A percentile compares a stretch with the other conserved stretches of the same genome.
Conservation (phyloP, 2,113 vertebrate species). For the Chloroceryle aenea region DNA sequence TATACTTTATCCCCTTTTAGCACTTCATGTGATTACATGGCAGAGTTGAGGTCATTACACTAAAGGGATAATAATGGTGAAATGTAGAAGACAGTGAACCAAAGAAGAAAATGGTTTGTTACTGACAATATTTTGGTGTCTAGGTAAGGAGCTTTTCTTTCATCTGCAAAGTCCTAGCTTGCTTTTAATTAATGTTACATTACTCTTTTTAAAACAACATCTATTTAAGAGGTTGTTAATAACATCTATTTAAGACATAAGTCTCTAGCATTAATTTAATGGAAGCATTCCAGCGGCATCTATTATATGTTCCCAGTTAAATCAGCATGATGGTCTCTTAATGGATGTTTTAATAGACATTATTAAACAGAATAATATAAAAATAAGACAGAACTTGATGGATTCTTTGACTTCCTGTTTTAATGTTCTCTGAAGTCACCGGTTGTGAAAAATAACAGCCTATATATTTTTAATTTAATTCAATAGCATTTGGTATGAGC, state of each 20-base stretch:
- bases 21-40: neutral
- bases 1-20: neutral
- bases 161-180: slow-evolving; percentile 9
- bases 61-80: neutral
- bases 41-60: neutral
- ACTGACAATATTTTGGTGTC: neutral
- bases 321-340: slow-evolving; percentile 76
- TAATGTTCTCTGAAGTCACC: slow-evolving; percentile 39
- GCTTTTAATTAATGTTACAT: slow-evolving; percentile 68
- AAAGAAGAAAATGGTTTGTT: neutral
- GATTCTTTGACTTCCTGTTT: slow-evolving; percentile 56
- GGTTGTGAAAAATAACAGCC: slow-evolving; percentile 57
- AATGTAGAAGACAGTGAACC: neutral
- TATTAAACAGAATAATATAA: slow-evolving; percentile 71
- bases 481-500: slow-evolving; percentile 3
- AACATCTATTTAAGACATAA: slow-evolving; percentile 58
- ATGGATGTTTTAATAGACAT: slow-evolving; percentile 76
- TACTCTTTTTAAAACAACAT: slow-evolving; percentile 51
- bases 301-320: slow-evolving; percentile 72
- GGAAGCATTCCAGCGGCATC: slow-evolving; percentile 58
- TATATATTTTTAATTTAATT: slow-evolving; percentile 57
- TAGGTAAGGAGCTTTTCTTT: slow-evolving; percentile 26
- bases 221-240: slow-evolving; percentile 53
- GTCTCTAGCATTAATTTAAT: slow-evolving; percentile 69
- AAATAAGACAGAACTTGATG: slow-evolving; percentile 65